Percentiles rank a stretch among this genome's conserved stretches.
These are phyloP conservation scores for Uropetala carovei DNA, from an alignment of 2,888 invertebrate genomes.

Conservation along the genomic window DNA sequence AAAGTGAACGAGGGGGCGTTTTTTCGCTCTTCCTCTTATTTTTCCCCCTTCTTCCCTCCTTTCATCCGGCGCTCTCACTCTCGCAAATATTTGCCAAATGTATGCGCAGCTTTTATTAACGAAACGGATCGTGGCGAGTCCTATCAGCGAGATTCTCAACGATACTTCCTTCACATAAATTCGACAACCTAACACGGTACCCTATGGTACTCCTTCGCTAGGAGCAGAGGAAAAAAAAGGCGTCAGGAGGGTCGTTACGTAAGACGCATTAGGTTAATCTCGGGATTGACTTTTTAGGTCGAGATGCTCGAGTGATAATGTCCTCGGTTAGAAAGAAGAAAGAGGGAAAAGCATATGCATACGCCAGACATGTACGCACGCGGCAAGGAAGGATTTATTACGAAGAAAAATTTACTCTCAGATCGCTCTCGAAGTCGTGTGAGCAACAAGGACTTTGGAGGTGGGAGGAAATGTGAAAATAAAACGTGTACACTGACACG, in stretches of 20 bases:
- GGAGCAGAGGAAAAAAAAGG: neutral
- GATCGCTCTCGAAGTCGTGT: neutral
- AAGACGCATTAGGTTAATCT: slow-evolving; percentile 9
- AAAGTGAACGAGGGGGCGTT: neutral
- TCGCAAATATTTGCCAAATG: slow-evolving; percentile 28
- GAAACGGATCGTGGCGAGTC: neutral
- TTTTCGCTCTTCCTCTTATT: neutral
- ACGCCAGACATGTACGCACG: neutral
- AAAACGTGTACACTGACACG: neutral
- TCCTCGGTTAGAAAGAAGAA: neutral
- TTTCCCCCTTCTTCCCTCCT: neutral
- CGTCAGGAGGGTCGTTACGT: neutral
- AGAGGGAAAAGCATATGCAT: slow-evolving; percentile 17
- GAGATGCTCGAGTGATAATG: neutral
- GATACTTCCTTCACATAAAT: slow-evolving; percentile 58
- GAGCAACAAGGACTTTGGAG: neutral
- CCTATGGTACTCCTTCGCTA: neutral
- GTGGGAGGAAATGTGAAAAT: slow-evolving; percentile 10
- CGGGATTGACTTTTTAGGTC: neutral
- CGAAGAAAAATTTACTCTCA: neutral
- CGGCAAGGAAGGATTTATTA: slow-evolving; percentile 4
- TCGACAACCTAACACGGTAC: neutral
- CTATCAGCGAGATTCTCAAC: neutral
- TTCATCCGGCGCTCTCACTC: neutral
- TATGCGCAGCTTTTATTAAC: slow-evolving; percentile 28